Evolutionary conservation across 2,888 invertebrate genomes (phyloP).

Genomic region (Machimus rusticus): DNA sequence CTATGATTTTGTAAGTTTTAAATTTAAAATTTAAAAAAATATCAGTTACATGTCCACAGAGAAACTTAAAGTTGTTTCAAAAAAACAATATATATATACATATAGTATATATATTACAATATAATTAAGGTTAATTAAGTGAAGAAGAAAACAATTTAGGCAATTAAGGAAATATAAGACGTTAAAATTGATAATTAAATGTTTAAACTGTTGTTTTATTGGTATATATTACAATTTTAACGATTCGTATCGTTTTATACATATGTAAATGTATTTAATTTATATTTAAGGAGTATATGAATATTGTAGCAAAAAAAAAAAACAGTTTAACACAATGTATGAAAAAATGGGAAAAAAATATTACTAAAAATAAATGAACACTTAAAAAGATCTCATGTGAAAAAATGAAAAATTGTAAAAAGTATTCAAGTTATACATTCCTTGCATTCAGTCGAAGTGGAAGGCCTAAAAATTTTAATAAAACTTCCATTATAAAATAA

Average conservation of each 20-base stretch:
- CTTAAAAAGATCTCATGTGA: background rate
- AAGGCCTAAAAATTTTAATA: background rate
- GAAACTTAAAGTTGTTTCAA: background rate
- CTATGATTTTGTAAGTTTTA: background rate
- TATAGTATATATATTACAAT: too few relatives aligned
- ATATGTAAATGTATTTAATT: background rate
- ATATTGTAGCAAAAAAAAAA: background rate
- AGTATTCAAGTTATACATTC: background rate
- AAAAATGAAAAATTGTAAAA: background rate
- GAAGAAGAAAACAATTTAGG: background rate
- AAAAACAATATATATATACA: background rate
- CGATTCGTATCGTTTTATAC: background rate
- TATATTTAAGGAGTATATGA: background rate
- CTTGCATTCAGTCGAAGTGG: background rate
- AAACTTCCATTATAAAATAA: background rate
- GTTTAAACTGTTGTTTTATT: background rate
- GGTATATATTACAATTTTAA: background rate
- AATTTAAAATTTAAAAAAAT: background rate
- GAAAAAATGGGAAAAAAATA: background rate
- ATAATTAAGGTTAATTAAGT: background rate
- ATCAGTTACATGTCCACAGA: background rate
- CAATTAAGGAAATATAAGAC: background rate
- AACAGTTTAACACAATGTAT: background rate
- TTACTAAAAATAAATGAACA: background rate
- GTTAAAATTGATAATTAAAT: background rate